Base-by-base conservation (phyloP, 2,888 invertebrate genomes). In the Sarcophaga rosellei region DNA sequence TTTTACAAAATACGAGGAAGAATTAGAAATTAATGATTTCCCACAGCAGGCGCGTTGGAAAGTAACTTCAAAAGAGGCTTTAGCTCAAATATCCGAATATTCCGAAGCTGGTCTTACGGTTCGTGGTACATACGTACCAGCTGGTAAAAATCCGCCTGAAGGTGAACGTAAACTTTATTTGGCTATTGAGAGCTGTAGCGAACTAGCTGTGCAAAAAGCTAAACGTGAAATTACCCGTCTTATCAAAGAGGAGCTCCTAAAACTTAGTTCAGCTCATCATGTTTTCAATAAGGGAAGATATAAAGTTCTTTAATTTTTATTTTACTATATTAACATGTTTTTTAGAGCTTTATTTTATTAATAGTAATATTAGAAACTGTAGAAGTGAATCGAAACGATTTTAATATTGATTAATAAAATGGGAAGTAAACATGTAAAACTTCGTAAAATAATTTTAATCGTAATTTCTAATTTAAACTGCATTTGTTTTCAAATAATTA, bases 1-100 rank as follows among this genome's bases (percentile, higher is more conserved):
- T 20, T 97, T 97, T 94, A 95, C 96, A 87, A 98, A 99, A 91
- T 99, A 98, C 93, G 99, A 99, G 93, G 99, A 99, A 89, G 99
- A 99, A 92, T 94, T 99, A 89, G 99, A 99, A 94, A 99, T 99
- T 91, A 99, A 99, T 92, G 99, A 99, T 93, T 99, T 99, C 94
- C 99, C 99, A 45, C 99, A 99, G 91, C 99, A 99, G 92, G 99
- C 99, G 0, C 95, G 99, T 84, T 99, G 99, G 98, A 95, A 98
- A 89, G 98, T 99, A 81, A 99, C 99, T 6, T 98, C 98, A 88
- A 99, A 98, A 96, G 99, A 99, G 94, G 99, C 99, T 6, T 94
- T 99, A 88, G 98, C 98, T 0, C 98, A 99, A 92, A 99, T 99
- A 90, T 98, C 98, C 72, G 99, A 99, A 93, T 99, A 99, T 93